Conservation (phyloP, 2,888 invertebrate species). For the Linhomoeus sp. region DNA sequence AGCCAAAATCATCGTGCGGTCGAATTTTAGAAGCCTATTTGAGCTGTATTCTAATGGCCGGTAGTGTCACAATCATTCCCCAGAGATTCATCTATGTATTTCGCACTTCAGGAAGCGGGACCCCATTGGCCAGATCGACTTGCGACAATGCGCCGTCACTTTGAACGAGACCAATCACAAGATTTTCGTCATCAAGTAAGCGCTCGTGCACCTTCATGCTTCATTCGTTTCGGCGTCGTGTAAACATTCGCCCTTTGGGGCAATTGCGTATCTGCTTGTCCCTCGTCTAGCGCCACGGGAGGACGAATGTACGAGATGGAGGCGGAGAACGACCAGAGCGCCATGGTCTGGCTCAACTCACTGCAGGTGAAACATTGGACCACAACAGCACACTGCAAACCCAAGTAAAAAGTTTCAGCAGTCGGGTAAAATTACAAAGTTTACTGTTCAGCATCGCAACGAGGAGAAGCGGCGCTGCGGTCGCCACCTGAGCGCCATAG, state of each 20-base stretch:
- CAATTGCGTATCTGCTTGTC: neutral
- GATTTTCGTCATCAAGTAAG: conserved; percentile 6
- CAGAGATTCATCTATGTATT: too few relatives aligned
- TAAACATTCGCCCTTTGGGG: neutral
- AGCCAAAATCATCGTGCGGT: too few relatives aligned
- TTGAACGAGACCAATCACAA: conserved; percentile 1
- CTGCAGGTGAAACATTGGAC: conserved; percentile 33
- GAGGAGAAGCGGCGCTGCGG: neutral
- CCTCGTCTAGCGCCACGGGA: neutral
- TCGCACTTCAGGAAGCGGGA: neutral
- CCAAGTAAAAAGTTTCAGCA: too few relatives aligned
- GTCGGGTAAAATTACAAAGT: too few relatives aligned
- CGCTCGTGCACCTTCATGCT: too few relatives aligned
- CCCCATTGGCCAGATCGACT: conserved; percentile 1
- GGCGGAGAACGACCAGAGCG: conserved; percentile 36
- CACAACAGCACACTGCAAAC: too few relatives aligned
- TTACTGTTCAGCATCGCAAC: neutral
- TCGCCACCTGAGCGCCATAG: neutral
- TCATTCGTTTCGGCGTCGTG: too few relatives aligned
- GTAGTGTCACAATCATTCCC: too few relatives aligned
- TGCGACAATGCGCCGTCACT: conserved; percentile 1
- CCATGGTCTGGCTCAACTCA: conserved; percentile 36
- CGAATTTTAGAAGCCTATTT: too few relatives aligned
- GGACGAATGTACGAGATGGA: conserved; percentile 22
- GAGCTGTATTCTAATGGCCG: too few relatives aligned